Conservation (phyloP, 2,797 vertebrate genomes). For the Enoplosus armatus region DNA sequence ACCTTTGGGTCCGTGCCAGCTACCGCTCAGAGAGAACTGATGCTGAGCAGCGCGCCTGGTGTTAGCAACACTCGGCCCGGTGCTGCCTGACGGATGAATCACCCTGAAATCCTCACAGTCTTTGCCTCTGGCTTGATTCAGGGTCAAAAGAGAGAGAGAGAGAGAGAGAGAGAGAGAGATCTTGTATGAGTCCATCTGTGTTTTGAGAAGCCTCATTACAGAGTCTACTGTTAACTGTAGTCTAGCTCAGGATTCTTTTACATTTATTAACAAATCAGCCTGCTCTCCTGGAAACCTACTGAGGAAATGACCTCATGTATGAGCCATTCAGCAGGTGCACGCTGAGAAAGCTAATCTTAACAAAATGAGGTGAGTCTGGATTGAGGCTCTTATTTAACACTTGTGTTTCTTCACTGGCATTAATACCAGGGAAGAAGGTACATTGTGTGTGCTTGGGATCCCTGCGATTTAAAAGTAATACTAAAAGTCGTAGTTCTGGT, state of each 20-base stretch:
- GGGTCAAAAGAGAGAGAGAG: conserved; percentile 28
- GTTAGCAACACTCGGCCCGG: conserved; percentile 49
- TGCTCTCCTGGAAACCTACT: background rate
- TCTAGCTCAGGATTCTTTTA: background rate
- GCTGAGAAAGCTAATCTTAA: background rate
- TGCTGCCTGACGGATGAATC: conserved; percentile 62
- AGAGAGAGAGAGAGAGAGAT: conserved; percentile 14
- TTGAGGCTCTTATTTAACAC: background rate
- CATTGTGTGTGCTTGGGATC: too few relatives aligned
- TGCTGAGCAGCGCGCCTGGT: conserved; percentile 36
- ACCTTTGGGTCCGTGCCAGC: conserved; percentile 62
- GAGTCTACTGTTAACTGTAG: background rate
- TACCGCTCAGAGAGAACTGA: conserved; percentile 48
- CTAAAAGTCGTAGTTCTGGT: too few relatives aligned
- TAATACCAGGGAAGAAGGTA: background rate
- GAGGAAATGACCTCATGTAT: too few relatives aligned
- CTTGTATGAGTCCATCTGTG: conserved; percentile 5
- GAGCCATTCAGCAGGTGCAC: background rate
- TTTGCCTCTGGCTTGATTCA: conserved; percentile 44
- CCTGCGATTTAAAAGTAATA: too few relatives aligned
- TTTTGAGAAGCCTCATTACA: conserved; percentile 25
- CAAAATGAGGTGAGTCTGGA: background rate
- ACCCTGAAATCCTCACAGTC: conserved; percentile 45
- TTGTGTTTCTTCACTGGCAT: background rate
- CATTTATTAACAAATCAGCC: background rate